Conservation (phyloP, 2,113 vertebrate genomes). For the Microtus ochrogaster region DNA sequence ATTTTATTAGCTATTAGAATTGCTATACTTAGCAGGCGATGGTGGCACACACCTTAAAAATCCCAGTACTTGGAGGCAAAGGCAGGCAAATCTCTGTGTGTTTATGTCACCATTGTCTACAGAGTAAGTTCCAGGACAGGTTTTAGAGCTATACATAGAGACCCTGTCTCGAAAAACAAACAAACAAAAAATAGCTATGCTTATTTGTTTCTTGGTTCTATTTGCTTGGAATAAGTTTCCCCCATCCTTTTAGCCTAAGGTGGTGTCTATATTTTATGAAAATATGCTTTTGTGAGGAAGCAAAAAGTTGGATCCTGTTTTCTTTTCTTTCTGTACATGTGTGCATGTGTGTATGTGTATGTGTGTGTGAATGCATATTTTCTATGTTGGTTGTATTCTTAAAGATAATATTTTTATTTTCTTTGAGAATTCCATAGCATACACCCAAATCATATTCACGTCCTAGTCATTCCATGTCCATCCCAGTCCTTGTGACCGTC, state of each 20-base stretch:
- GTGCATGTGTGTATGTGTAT: too few relatives aligned
- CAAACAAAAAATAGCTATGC: not conserved
- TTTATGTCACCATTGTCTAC: too few relatives aligned
- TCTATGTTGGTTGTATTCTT: not conserved
- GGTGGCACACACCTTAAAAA: too few relatives aligned
- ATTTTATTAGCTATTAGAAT: not conserved
- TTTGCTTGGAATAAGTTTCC: not conserved
- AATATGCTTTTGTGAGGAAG: not conserved
- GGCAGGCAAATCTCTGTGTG: too few relatives aligned
- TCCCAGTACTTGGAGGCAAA: too few relatives aligned
- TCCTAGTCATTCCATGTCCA: not conserved
- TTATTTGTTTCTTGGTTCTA: not conserved
- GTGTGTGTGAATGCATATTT: too few relatives aligned
- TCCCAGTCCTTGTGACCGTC: not conserved
- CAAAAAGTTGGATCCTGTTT: not conserved
- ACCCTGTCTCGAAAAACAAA: too few relatives aligned
- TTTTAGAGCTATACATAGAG: too few relatives aligned
- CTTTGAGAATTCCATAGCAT: not conserved
- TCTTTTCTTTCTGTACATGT: too few relatives aligned
- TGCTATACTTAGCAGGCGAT: not conserved
- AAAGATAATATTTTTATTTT: not conserved
- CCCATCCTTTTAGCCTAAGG: not conserved
- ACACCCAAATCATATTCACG: not conserved
- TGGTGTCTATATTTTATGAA: not conserved
- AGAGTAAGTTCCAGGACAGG: too few relatives aligned